These are phyloP conservation scores for Luscinia luscinia DNA, from an alignment of 2,797 vertebrate species.

Conservation along the genomic window DNA sequence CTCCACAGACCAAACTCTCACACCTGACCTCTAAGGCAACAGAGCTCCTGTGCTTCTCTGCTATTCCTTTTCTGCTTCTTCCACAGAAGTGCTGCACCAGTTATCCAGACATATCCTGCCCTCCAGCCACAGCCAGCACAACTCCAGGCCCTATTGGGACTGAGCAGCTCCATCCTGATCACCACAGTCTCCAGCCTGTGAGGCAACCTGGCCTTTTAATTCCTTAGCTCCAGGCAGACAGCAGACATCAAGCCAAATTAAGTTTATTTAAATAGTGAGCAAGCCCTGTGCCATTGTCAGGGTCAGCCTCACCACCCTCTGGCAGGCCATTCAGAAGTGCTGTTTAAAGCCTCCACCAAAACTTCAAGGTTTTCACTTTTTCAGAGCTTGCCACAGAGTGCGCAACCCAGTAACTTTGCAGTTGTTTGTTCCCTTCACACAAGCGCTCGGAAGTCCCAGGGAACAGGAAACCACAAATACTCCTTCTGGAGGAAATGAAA, in stretches of 20 bases:
- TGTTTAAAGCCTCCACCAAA: background rate
- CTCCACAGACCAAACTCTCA: background rate
- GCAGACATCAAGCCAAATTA: background rate
- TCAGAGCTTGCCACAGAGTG: background rate
- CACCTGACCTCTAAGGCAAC: background rate
- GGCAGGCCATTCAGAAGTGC: background rate
- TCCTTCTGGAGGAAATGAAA: constrained; percentile 36
- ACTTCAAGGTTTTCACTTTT: background rate
- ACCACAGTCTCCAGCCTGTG: background rate
- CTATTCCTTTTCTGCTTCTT: background rate
- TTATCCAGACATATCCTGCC: background rate
- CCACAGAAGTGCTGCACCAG: background rate
- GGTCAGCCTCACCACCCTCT: background rate
- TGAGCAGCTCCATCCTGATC: background rate
- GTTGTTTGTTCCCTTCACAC: background rate
- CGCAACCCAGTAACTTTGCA: background rate
- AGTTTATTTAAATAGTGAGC: background rate
- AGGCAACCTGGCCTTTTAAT: background rate
- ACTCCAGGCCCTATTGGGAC: background rate
- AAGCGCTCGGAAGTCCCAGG: background rate
- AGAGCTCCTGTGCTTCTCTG: background rate
- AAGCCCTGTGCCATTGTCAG: background rate
- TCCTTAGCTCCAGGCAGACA: background rate
- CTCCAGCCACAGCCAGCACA: background rate
- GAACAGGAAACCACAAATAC: constrained; percentile 44